These are phyloP conservation scores for Dicrostonyx torquatus DNA, from an alignment of 2,797 vertebrate species.

Conservation along the genomic window DNA sequence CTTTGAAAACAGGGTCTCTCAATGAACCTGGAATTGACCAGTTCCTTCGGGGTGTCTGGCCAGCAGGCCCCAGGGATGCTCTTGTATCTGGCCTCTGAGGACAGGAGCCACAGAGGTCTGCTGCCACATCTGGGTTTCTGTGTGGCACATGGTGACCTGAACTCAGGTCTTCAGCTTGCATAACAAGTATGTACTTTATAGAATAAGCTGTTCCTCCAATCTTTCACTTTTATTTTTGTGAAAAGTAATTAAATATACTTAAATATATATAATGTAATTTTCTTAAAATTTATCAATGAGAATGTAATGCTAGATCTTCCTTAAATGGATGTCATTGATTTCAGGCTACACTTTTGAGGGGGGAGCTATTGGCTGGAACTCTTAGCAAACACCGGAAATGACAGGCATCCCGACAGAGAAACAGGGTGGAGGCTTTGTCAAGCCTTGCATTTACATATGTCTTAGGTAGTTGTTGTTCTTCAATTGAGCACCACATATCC, in stretches of 20 bases:
- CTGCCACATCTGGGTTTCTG: background rate
- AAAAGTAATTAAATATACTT: constrained; percentile 20
- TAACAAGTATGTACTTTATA: background rate
- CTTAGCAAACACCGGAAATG: background rate
- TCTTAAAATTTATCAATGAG: constrained; percentile 6
- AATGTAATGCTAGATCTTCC: background rate
- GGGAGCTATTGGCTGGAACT: background rate
- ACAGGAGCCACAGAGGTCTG: background rate
- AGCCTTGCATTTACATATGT: constrained; percentile 21
- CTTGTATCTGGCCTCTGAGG: too few relatives aligned
- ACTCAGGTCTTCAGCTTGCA: background rate
- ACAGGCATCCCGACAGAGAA: background rate
- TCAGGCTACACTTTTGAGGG: background rate
- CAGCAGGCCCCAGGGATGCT: background rate
- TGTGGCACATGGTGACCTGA: background rate
- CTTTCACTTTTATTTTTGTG: background rate
- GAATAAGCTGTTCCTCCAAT: background rate
- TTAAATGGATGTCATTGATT: background rate
- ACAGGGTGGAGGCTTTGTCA: background rate
- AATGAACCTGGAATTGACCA: background rate
- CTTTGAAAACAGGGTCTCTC: background rate
- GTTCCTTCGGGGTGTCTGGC: background rate
- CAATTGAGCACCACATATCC: constrained; percentile 15
- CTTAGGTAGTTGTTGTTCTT: constrained; percentile 52
- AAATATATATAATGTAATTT: background rate